These are phyloP conservation scores for Chlamydotis undulata DNA, from an alignment of 2,113 vertebrate species.

Conservation along the genomic window DNA sequence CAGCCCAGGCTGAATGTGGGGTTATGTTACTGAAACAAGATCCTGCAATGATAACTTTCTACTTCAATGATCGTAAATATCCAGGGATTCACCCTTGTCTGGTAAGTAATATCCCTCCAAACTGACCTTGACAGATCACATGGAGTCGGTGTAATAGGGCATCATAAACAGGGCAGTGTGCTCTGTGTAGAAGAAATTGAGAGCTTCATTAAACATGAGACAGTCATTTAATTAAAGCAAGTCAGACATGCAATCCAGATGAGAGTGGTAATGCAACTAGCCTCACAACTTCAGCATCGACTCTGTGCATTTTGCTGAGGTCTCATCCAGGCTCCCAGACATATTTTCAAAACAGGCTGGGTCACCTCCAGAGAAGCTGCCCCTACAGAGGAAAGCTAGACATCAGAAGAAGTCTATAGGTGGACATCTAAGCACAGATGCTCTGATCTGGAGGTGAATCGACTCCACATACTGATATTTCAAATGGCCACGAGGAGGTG, in stretches of 20 bases:
- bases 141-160: not conserved
- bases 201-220: not conserved
- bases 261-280: not conserved
- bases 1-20: not conserved
- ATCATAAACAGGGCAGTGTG: not conserved
- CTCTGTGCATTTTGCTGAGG: not conserved
- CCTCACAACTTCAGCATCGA: fast-evolving
- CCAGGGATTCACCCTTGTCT: not conserved
- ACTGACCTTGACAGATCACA: not conserved
- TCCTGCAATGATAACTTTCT: not conserved
- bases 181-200: not conserved
- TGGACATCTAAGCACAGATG: not conserved
- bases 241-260: not conserved
- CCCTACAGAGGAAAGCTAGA: too few relatives aligned
- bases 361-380: not conserved
- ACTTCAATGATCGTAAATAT: fast-evolving
- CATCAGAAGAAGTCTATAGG: not conserved
- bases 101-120: not conserved
- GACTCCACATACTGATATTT: fast-evolving
- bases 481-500: not conserved
- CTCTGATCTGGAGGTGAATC: not conserved
- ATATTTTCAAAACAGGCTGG: not conserved
- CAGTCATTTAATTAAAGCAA: not conserved
- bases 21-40: not conserved
- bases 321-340: not conserved